Evolutionary conservation across 2,113 vertebrate genomes (phyloP).

Genomic region (Camelus dromedarius): DNA sequence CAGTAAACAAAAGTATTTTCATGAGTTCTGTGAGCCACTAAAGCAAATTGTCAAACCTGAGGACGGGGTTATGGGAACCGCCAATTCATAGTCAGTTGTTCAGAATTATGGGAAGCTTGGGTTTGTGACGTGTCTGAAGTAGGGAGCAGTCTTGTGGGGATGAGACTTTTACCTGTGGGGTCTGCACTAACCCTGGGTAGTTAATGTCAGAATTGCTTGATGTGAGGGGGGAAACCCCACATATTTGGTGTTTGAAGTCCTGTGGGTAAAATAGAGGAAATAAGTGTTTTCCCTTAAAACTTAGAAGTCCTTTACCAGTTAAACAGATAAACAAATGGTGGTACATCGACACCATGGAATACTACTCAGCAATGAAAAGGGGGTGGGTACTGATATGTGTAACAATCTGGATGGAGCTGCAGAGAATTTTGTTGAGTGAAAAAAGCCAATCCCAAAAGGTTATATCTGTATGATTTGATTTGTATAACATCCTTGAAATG

Average conservation of each 20-base stretch:
- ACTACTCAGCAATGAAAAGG: neutral
- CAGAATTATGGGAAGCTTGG: neutral
- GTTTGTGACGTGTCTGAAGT: neutral
- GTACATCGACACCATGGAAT: neutral
- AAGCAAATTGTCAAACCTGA: neutral
- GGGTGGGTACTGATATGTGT: neutral
- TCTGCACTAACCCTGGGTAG: neutral
- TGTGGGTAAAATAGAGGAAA: neutral
- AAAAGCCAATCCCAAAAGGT: neutral
- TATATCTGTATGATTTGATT: neutral
- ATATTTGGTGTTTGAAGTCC: neutral
- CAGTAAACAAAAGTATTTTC: neutral
- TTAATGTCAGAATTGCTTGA: neutral
- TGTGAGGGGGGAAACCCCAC: neutral
- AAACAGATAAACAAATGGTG: neutral
- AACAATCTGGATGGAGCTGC: neutral
- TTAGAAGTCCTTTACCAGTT: neutral
- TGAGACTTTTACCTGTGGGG: neutral
- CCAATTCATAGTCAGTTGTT: neutral
- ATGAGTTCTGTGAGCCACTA: neutral
- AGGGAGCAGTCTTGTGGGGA: neutral
- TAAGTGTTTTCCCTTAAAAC: neutral
- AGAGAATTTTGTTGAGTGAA: neutral
- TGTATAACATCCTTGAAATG: slow-evolving; percentile 1
- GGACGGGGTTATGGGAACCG: neutral